These are phyloP conservation scores for Ptilodon capucinus DNA, from an alignment of 2,888 invertebrate genomes.

Conservation along the genomic window DNA sequence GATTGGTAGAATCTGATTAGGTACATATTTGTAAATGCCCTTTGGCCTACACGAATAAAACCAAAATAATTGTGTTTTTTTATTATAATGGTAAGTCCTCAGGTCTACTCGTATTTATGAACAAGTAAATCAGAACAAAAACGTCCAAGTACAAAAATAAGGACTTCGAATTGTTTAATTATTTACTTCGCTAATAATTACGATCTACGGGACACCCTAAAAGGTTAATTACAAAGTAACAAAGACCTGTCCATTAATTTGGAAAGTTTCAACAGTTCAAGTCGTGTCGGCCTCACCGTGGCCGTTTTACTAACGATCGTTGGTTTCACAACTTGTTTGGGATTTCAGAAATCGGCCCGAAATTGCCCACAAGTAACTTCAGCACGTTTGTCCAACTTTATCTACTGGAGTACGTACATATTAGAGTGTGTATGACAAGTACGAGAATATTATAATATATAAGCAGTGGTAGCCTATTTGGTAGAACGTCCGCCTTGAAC, in stretches of 20 bases:
- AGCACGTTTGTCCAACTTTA: not conserved
- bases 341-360: not conserved
- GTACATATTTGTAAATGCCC: too few relatives aligned
- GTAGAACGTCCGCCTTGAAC: too few relatives aligned
- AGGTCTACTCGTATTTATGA: too few relatives aligned
- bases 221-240: constrained; percentile 2
- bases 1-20: too few relatives aligned
- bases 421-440: too few relatives aligned
- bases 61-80: too few relatives aligned
- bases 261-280: constrained; percentile 2
- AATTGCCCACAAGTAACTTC: not conserved
- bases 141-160: not conserved
- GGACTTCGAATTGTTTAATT: not conserved
- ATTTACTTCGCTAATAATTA: not conserved
- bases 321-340: constrained; percentile 18
- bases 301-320: constrained; percentile 9
- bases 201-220: not conserved
- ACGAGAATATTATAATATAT: too few relatives aligned
- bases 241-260: not conserved
- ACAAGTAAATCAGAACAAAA: not conserved
- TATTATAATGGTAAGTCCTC: too few relatives aligned
- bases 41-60: too few relatives aligned
- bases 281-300: constrained; percentile 9
- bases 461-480: too few relatives aligned
- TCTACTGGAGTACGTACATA: too few relatives aligned